Percentiles rank a stretch among this genome's conserved stretches.
phyloP scores from a whole-genome alignment of 1,140 invertebrate species.

The Neodiprion lecontei region DNA sequence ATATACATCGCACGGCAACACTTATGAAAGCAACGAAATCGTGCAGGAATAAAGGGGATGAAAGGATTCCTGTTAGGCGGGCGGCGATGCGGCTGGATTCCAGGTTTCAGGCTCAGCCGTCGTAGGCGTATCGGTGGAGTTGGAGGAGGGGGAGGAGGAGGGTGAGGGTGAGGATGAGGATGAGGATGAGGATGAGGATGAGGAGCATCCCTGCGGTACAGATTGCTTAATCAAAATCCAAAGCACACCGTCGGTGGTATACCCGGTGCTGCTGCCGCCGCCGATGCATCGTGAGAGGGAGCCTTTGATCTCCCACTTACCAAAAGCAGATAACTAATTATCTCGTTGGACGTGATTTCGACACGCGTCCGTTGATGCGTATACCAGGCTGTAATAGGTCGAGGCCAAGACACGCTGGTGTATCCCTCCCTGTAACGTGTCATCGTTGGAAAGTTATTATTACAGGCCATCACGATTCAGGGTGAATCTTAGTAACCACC shows the following conservation, averaged over 20 bases:
- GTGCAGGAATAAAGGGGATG: neutral
- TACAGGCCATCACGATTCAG: no score
- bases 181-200: neutral
- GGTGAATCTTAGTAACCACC: no score
- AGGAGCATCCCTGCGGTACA: conserved; percentile 6
- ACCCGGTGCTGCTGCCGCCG: neutral
- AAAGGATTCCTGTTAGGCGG: neutral
- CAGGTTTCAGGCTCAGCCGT: conserved; percentile 35
- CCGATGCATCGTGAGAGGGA: no score
- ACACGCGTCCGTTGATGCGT: neutral
- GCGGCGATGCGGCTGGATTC: conserved; percentile 23
- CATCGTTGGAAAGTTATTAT: no score
- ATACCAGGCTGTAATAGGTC: no score
- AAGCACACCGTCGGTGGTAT: neutral
- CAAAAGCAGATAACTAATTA: conserved; percentile 3
- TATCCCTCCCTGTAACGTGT: no score
- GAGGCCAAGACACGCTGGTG: no score
- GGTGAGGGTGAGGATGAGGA: neutral
- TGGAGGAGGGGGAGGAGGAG: neutral
- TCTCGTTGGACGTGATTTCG: conserved; percentile 5
- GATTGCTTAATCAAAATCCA: neutral
- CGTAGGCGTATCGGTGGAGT: neutral
- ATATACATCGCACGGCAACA: no score
- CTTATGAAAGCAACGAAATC: no score
- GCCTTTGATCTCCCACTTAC: conserved; percentile 2